Conservation (phyloP, 2,113 vertebrate genomes). For the Lycocorax pyrrhopterus region DNA sequence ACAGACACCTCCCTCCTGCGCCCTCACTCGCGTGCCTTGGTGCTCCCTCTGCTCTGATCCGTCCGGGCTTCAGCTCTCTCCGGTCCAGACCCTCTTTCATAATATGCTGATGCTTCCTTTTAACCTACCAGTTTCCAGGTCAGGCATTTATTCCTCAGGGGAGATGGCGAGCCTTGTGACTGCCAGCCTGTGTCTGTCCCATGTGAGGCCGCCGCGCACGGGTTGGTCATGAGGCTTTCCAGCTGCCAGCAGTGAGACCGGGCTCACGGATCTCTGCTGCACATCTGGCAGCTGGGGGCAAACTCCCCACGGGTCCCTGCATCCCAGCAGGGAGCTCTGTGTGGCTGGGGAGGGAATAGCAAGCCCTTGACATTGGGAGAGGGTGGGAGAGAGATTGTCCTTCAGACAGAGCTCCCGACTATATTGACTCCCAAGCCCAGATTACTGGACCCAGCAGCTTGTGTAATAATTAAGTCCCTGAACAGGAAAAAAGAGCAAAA, state of each 20-base stretch:
- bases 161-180: neutral
- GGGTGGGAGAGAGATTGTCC: neutral
- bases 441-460: neutral
- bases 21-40: neutral
- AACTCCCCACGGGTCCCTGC: fast-evolving
- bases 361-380: neutral
- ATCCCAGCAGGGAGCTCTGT: fast-evolving
- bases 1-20: neutral
- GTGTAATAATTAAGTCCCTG: neutral
- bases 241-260: neutral
- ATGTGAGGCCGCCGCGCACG: neutral
- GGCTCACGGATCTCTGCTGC: neutral
- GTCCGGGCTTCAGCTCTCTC: neutral
- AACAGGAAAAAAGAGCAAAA: neutral
- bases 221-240: neutral
- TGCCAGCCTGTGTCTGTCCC: neutral
- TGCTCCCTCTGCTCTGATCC: neutral
- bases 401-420: neutral
- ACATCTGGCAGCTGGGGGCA: neutral
- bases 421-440: neutral
- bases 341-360: fast-evolving
- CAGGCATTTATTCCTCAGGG: neutral
- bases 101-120: neutral
- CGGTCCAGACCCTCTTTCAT: neutral
- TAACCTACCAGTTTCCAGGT: constrained; percentile 38